Percentiles rank a stretch among this genome's conserved stretches.
Conservation (phyloP, 2,888 invertebrate species). For the Altica lythri region DNA sequence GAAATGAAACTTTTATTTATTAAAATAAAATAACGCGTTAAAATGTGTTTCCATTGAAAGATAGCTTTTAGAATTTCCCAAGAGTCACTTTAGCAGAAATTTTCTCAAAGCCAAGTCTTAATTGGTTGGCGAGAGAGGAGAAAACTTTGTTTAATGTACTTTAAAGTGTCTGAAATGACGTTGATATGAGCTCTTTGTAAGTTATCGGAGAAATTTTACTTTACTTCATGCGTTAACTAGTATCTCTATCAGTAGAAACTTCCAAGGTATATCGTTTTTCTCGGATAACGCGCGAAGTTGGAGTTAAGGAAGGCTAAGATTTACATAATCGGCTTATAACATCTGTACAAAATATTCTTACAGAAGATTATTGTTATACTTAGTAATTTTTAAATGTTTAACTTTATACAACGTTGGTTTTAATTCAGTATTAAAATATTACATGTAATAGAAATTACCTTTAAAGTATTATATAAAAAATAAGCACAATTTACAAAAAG, state of each 20-base stretch:
- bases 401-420: neutral
- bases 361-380: neutral
- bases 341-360: neutral
- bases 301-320: neutral
- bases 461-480: no score
- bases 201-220: slow-evolving; percentile 7
- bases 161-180: slow-evolving; percentile 7
- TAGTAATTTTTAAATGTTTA: neutral
- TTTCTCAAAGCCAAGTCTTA: slow-evolving; percentile 3
- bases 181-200: slow-evolving; percentile 13
- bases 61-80: slow-evolving; percentile 24
- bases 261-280: slow-evolving; percentile 2
- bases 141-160: slow-evolving; percentile 4
- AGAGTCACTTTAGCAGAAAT: slow-evolving; percentile 9
- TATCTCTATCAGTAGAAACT: slow-evolving; percentile 2
- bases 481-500: no score
- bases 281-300: neutral
- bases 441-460: neutral
- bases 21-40: no score
- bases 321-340: neutral
- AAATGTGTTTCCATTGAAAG: no score
- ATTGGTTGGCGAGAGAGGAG: slow-evolving; percentile 6
- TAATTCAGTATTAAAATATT: neutral
- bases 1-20: no score
- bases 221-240: slow-evolving; percentile 10